These are phyloP conservation scores for Anagyrus pseudococci DNA, from an alignment of 2,888 invertebrate species.

Conservation along the genomic window DNA sequence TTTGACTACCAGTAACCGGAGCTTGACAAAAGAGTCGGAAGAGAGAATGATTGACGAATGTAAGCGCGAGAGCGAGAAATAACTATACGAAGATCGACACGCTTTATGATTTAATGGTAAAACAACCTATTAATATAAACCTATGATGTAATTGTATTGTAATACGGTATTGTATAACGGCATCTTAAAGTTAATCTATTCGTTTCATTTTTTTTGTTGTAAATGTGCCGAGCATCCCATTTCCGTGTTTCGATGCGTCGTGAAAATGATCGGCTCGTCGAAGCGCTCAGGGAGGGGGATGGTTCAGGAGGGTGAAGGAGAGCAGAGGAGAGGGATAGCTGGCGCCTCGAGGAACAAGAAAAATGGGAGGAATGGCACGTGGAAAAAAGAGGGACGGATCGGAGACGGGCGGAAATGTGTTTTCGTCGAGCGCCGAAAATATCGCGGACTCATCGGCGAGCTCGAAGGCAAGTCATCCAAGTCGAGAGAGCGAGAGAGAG, in stretches of 20 bases:
- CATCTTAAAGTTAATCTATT: conserved; percentile 45
- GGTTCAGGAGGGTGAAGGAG: not conserved
- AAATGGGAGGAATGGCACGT: not conserved
- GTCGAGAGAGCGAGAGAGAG: conserved; percentile 25
- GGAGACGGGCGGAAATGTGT: conserved; percentile 33
- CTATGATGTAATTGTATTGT: conserved; percentile 57
- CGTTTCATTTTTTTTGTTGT: conserved; percentile 54
- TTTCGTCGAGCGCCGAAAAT: conserved; percentile 59
- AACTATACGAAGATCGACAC: conserved; percentile 52
- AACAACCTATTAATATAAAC: conserved; percentile 53
- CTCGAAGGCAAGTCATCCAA: conserved; percentile 46
- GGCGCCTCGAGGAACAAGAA: conserved; percentile 28
- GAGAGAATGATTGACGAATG: conserved; percentile 13
- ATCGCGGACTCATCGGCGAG: conserved; percentile 65
- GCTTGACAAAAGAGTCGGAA: not conserved
- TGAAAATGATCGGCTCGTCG: conserved; percentile 5
- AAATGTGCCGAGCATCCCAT: conserved; percentile 42
- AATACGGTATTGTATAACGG: conserved; percentile 55
- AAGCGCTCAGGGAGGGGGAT: conserved; percentile 3
- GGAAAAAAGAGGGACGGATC: conserved; percentile 44
- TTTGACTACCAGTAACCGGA: conserved; percentile 17
- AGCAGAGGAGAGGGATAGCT: conserved; percentile 9
- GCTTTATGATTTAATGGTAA: conserved; percentile 57
- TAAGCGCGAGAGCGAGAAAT: conserved; percentile 3
- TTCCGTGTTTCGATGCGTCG: conserved; percentile 50